Conservation (phyloP, 2,888 invertebrate species). For the Synanthedon andrenaeformis region DNA sequence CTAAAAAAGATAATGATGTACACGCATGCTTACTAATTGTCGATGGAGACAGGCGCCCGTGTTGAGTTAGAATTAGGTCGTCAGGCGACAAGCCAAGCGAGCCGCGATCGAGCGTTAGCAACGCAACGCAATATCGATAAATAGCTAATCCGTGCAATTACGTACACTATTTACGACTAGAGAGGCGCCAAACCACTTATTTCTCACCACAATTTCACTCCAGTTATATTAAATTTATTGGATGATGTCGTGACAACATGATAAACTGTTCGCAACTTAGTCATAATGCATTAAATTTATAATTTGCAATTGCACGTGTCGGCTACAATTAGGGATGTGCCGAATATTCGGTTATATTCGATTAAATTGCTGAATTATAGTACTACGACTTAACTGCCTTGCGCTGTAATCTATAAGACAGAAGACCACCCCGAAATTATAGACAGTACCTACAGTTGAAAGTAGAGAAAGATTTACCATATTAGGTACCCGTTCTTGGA, state of each 20-base stretch:
- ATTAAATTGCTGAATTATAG: too few relatives aligned
- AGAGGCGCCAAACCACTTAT: constrained; percentile 19
- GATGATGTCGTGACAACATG: not conserved
- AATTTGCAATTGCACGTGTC: not conserved
- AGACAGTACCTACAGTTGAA: too few relatives aligned
- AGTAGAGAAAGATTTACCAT: too few relatives aligned
- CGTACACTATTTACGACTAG: constrained; percentile 14
- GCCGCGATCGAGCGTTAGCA: constrained; percentile 25
- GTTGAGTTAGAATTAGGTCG: constrained; percentile 34
- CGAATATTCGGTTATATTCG: not conserved
- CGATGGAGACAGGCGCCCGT: constrained; percentile 42
- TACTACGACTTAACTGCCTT: too few relatives aligned
- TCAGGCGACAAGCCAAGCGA: constrained; percentile 33
- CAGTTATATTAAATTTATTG: not conserved
- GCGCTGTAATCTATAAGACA: too few relatives aligned
- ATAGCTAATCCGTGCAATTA: constrained; percentile 23
- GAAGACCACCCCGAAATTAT: too few relatives aligned
- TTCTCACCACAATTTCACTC: constrained; percentile 1
- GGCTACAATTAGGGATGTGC: not conserved
- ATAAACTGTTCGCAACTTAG: not conserved
- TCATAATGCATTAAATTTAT: not conserved
- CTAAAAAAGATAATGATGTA: constrained; percentile 42
- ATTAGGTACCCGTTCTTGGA: too few relatives aligned
- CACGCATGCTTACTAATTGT: constrained; percentile 35
- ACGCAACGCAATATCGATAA: constrained; percentile 36